Conservation (phyloP, 2,113 vertebrate species). For the Ciconia maguari region DNA sequence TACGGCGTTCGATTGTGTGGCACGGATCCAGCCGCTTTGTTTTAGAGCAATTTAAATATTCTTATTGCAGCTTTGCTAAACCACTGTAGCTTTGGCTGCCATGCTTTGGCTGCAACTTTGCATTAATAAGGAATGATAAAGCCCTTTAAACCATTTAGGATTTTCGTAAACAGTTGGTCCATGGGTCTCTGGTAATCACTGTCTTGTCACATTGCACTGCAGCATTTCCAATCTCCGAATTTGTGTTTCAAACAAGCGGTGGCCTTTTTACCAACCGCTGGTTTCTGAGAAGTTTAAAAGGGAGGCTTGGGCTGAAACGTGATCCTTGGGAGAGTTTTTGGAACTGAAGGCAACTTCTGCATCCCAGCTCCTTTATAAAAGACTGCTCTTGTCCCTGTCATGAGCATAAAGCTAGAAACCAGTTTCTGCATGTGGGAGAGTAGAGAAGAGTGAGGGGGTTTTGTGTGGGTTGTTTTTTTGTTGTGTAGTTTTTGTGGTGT, state of each 20-base stretch:
- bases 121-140: not conserved
- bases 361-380: not conserved
- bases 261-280: not conserved
- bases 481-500: not conserved
- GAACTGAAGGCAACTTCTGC: not conserved
- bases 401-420: not conserved
- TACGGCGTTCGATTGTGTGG: accelerated
- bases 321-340: not conserved
- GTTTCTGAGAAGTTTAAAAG: not conserved
- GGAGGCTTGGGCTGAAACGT: not conserved
- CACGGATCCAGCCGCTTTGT: not conserved
- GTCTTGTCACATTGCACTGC: not conserved
- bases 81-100: not conserved
- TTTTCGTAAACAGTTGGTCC: not conserved
- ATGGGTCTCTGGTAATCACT: not conserved
- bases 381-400: not conserved
- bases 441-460: accelerated
- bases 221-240: not conserved
- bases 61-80: not conserved
- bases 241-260: not conserved
- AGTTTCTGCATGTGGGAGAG: not conserved
- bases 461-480: not conserved
- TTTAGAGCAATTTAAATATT: not conserved
- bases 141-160: not conserved
- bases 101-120: not conserved